phyloP scores from a whole-genome alignment of 2,888 invertebrate species.

The Scaptodrosophila latifasciaeformis region DNA sequence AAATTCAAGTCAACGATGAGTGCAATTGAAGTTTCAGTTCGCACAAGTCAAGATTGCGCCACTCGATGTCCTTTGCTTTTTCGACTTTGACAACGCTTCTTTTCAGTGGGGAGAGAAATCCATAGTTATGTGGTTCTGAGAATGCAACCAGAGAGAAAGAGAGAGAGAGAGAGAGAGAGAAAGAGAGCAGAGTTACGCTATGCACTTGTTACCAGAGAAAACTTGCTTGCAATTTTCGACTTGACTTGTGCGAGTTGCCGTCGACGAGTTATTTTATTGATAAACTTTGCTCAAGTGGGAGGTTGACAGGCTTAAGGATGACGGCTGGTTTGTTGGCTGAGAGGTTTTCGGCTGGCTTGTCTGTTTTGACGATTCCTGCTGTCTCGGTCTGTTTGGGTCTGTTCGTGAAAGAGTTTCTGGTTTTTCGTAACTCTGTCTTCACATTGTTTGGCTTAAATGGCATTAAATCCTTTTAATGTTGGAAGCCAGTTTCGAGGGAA shows the following conservation, averaged over 20 bases:
- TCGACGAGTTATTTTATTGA: constrained; percentile 68
- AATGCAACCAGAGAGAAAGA: neutral
- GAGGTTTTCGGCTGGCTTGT: neutral
- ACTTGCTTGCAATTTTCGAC: constrained; percentile 63
- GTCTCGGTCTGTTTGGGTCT: constrained; percentile 1
- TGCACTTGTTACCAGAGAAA: constrained; percentile 38
- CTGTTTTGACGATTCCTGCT: neutral
- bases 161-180: constrained; percentile 2
- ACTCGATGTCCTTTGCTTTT: constrained; percentile 54
- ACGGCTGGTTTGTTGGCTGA: neutral
- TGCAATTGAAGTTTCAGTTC: constrained; percentile 60
- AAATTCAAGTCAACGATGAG: constrained; percentile 39
- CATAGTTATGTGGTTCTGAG: constrained; percentile 2
- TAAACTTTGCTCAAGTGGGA: constrained; percentile 58
- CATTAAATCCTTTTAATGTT: constrained; percentile 69
- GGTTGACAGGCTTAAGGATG: constrained; percentile 7
- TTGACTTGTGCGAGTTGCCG: constrained; percentile 52
- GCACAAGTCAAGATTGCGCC: constrained; percentile 52
- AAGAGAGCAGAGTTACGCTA: neutral
- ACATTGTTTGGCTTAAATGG: constrained; percentile 70
- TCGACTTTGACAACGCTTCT: constrained; percentile 36
- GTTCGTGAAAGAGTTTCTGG: too few relatives aligned
- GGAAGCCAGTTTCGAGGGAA: constrained; percentile 22
- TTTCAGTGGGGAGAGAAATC: too few relatives aligned
- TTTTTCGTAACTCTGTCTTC: constrained; percentile 52